Conservation (phyloP, 2,888 invertebrate genomes). For the Drosophila histrio region DNA sequence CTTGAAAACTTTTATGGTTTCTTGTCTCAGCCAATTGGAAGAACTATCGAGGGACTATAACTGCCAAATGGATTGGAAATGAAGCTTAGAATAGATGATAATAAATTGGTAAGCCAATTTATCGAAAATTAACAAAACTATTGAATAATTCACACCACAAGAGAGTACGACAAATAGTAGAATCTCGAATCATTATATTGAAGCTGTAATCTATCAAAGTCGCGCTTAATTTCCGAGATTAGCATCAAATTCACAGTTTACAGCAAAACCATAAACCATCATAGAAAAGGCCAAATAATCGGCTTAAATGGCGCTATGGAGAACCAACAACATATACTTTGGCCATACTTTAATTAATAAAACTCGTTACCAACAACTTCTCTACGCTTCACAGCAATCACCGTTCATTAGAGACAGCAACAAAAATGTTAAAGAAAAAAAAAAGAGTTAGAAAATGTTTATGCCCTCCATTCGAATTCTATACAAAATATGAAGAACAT, state of each 20-base stretch:
- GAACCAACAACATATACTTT: neutral
- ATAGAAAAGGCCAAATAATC: constrained; percentile 20
- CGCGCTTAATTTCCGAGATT: constrained; percentile 21
- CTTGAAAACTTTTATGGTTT: constrained; percentile 42
- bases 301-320: constrained; percentile 47
- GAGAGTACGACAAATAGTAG: constrained; percentile 3
- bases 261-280: constrained; percentile 14
- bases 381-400: constrained; percentile 55
- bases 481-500: constrained; percentile 38
- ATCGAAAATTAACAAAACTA: constrained; percentile 12
- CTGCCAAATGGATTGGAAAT: constrained; percentile 37
- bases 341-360: constrained; percentile 64
- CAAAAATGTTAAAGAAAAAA: constrained; percentile 10
- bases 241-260: constrained; percentile 41
- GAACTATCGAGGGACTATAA: constrained; percentile 10
- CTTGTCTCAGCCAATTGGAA: constrained; percentile 6
- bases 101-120: constrained; percentile 23
- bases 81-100: constrained; percentile 5
- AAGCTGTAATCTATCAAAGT: constrained; percentile 43
- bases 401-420: constrained; percentile 37
- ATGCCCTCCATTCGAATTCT: constrained; percentile 11
- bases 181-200: neutral
- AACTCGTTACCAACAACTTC: constrained; percentile 56
- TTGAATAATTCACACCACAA: constrained; percentile 18
- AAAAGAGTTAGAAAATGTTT: constrained; percentile 28